These are phyloP conservation scores for Urechis unicinctus DNA, from an alignment of 2,888 invertebrate species.

Conservation along the genomic window DNA sequence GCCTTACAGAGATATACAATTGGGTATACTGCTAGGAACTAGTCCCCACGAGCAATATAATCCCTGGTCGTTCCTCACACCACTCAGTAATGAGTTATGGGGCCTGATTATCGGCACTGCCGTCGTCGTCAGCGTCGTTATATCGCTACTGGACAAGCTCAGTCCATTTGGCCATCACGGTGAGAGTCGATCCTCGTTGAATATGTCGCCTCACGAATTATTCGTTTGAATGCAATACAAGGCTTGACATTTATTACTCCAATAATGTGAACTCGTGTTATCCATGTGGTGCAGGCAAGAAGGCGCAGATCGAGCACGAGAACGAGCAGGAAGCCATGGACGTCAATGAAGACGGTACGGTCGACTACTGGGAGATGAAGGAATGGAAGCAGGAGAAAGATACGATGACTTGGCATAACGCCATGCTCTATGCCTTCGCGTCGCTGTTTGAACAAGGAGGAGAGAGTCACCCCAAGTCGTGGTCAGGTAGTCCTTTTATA, in stretches of 20 bases:
- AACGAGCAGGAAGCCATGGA: constrained; percentile 16
- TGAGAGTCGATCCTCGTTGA: too few species aligned
- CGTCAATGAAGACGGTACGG: constrained; percentile 15
- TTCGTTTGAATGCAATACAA: too few species aligned
- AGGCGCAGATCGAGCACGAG: too few species aligned
- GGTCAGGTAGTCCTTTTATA: too few species aligned
- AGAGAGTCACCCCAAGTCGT: constrained; percentile 15
- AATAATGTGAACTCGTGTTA: too few species aligned
- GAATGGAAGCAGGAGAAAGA: too few species aligned
- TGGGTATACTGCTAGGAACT: constrained; percentile 41
- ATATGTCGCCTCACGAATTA: too few species aligned
- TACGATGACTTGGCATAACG: constrained; percentile 8
- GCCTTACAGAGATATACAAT: constrained; percentile 92
- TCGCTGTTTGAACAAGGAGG: constrained; percentile 12
- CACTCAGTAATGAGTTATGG: constrained; percentile 13
- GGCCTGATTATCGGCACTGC: constrained; percentile 8
- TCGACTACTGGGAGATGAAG: too few species aligned
- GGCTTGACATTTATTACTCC: too few species aligned
- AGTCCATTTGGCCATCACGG: constrained; percentile 17
- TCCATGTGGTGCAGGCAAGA: too few species aligned
- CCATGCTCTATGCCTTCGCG: constrained; percentile 10
- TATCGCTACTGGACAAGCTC: constrained; percentile 10
- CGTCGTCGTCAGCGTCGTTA: constrained; percentile 8
- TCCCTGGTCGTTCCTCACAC: constrained; percentile 15
- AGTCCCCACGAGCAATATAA: constrained; percentile 1